phyloP scores from a whole-genome alignment of 2,113 vertebrate genomes.

The Proteles cristata region DNA sequence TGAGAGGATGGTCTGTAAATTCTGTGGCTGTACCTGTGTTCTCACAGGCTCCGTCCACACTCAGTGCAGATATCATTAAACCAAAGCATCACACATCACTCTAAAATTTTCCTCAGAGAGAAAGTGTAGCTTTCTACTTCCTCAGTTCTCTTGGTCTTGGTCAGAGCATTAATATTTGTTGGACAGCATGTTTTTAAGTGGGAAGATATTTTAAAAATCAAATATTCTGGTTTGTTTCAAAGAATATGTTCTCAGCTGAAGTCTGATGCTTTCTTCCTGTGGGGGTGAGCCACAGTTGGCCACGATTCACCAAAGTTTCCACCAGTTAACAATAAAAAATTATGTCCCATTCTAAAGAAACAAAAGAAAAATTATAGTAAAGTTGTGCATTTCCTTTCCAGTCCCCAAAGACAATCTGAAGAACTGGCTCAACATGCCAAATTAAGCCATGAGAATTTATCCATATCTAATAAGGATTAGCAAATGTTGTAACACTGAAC shows the following conservation, averaged over 20 bases:
- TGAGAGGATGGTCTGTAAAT: background rate
- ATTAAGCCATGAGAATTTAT: constrained; percentile 75
- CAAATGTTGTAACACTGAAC: constrained; percentile 56
- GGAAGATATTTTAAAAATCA: constrained; percentile 65
- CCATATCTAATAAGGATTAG: constrained; percentile 73
- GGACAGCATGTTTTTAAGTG: constrained; percentile 56
- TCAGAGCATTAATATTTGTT: constrained; percentile 67
- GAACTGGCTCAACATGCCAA: constrained; percentile 60
- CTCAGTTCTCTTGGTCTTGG: constrained; percentile 49
- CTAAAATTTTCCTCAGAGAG: constrained; percentile 35
- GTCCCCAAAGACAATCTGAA: constrained; percentile 76
- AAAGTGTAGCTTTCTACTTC: constrained; percentile 42
- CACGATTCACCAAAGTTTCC: constrained; percentile 73
- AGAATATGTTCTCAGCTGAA: constrained; percentile 60
- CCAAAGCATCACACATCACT: constrained; percentile 9
- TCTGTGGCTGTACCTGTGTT: background rate
- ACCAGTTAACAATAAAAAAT: constrained; percentile 80
- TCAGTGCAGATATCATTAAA: background rate
- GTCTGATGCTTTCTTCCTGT: constrained; percentile 73
- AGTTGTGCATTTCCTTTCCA: constrained; percentile 74
- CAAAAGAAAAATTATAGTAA: constrained; percentile 74
- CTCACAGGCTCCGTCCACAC: background rate
- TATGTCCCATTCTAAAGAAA: constrained; percentile 73
- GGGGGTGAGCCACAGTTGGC: constrained; percentile 73
- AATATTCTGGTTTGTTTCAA: constrained; percentile 80